Base-by-base conservation (phyloP, 2,888 invertebrate genomes). In the Ophion ventricosus region DNA sequence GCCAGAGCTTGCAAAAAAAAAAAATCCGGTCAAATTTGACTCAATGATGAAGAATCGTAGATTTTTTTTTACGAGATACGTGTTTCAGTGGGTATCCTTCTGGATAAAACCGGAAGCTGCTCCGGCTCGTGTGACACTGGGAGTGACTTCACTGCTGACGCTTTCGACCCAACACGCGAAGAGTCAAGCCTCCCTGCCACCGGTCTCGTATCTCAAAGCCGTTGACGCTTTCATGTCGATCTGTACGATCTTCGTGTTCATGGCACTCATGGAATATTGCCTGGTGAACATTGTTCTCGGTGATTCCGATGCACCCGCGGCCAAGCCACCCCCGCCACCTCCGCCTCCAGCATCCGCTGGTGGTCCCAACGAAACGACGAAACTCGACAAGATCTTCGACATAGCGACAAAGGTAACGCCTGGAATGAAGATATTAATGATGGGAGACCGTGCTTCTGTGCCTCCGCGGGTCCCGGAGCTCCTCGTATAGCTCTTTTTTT, bases 81-180 rank as follows among this genome's bases (percentile, higher is more conserved):
- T 17, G 14, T 93, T 93, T 40, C 93, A 97, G 95, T 98, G 98
- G 98, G 97, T 98, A 4, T 98, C 98, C 0, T 98, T 98, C 94
- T 98, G 98, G 98, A 98, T 98, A 89, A 98, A 98, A 92, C 98
- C 98, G 0, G 98, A 98, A 93, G 98, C 98, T 0, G 98, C 98
- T 4, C 98, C 98, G 0, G 98, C 98, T 25, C 95, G 98, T 5
- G 98, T 98, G 35, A 98, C 98, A 0, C 94, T 98, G 0, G 98
- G 98, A 23, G 98, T 98, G 82, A 98, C 98, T 83, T 98, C 98
- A 43, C 94, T 98, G 59, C 95, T 98, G 73, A 98, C 98, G 2
- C 94, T 98, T 1, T 98, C 98, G 17, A 98, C 98, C 1, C 98
- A 98, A 91, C 98, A 98, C 93, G 98, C 98, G 17, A 98, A 98